These are phyloP conservation scores for Coelogynopora nodosa DNA, from an alignment of 2,888 invertebrate species.

Conservation along the genomic window DNA sequence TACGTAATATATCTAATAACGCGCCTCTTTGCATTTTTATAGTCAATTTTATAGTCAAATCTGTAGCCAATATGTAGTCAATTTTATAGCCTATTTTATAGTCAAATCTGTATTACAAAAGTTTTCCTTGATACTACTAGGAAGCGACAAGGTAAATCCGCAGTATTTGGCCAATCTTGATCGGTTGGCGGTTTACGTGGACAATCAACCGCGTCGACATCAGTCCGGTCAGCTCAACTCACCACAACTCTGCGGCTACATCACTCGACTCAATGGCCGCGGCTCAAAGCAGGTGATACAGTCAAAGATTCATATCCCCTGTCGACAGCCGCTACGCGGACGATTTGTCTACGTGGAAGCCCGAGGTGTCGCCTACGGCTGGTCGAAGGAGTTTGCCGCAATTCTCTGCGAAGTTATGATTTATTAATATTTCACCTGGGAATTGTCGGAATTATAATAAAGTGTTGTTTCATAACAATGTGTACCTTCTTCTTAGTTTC, in stretches of 20 bases:
- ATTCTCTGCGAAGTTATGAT: conserved; percentile 65
- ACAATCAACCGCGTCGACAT: conserved; percentile 56
- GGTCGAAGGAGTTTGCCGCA: conserved; percentile 64
- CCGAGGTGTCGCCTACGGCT: conserved; percentile 63
- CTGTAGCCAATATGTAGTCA: no score
- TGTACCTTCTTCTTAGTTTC: no score
- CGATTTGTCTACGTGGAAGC: conserved; percentile 65
- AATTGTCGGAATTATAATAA: no score
- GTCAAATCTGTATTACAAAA: no score
- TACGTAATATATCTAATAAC: no score
- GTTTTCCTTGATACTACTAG: no score
- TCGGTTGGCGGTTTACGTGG: conserved; percentile 63
- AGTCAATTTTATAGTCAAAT: no score
- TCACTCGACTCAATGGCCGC: conserved; percentile 63
- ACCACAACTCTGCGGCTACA: conserved; percentile 60
- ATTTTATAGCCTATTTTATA: no score
- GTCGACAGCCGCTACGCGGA: conserved; percentile 60
- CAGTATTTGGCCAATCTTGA: conserved; percentile 64
- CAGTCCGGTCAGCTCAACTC: conserved; percentile 40
- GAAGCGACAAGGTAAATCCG: background rate
- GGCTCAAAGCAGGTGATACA: conserved; percentile 62
- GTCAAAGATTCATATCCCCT: conserved; percentile 63
- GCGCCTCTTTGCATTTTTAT: no score
- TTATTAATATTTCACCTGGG: conserved; percentile 54
- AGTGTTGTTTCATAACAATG: no score